A percentile compares a stretch with the other conserved stretches of the same genome.
These are phyloP conservation scores for Drosophila peninsularis DNA, from an alignment of 2,888 invertebrate species.

Conservation along the genomic window DNA sequence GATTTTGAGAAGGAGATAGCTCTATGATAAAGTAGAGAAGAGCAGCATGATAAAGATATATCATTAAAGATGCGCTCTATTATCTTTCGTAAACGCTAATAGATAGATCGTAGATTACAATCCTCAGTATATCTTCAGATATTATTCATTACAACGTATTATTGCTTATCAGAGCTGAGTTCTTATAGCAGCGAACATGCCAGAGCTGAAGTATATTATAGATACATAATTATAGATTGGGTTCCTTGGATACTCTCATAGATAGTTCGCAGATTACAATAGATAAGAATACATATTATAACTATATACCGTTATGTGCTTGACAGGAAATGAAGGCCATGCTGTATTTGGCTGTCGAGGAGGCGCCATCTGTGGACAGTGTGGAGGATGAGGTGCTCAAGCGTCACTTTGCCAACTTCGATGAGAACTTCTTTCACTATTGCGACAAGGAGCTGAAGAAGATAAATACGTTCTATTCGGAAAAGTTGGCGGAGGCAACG, in stretches of 20 bases:
- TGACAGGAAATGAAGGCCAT: constrained; percentile 96
- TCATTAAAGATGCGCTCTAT: background rate
- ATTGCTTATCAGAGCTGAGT: no score
- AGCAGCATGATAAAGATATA: background rate
- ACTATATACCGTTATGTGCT: background rate
- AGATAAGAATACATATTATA: no score
- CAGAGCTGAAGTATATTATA: no score
- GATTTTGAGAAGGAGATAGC: background rate
- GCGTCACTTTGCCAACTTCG: constrained; percentile 95
- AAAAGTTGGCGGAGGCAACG: constrained; percentile 98
- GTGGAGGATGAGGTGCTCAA: constrained; percentile 94
- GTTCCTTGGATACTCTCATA: no score
- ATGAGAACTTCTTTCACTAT: constrained; percentile 97
- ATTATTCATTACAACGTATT: no score
- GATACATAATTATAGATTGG: no score
- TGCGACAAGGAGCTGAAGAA: constrained; percentile 98
- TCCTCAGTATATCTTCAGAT: no score
- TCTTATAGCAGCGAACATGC: background rate
- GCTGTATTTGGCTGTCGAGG: constrained; percentile 95
- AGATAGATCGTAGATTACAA: background rate
- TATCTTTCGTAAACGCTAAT: background rate
- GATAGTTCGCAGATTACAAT: no score
- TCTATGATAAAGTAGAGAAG: background rate
- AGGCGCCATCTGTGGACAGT: constrained; percentile 95
- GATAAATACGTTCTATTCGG: constrained; percentile 98